Evolutionary conservation across 2,113 vertebrate genomes (phyloP).

Genomic region (Helogale parvula): DNA sequence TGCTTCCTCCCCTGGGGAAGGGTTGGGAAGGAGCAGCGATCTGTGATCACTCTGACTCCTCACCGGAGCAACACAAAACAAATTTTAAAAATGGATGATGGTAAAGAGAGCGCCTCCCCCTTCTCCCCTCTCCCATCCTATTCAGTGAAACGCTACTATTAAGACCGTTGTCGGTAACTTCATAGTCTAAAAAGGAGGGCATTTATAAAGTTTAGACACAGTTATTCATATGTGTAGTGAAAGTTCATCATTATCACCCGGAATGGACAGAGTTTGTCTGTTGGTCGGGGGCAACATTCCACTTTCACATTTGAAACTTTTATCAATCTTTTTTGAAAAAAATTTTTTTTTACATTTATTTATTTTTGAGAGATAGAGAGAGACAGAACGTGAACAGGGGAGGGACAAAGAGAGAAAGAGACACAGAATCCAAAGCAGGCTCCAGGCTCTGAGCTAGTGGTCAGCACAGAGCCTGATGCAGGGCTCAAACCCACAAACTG

Average conservation of each 20-base stretch:
- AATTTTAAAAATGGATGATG: not conserved
- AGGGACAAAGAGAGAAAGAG: no score
- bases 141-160: not conserved
- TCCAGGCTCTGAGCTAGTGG: no score
- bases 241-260: not conserved
- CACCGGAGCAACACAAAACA: not conserved
- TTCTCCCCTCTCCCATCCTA: not conserved
- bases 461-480: no score
- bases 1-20: not conserved
- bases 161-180: not conserved
- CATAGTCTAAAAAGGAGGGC: not conserved
- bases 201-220: not conserved
- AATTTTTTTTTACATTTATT: no score
- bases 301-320: not conserved
- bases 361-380: no score
- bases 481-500: no score
- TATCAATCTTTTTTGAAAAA: not conserved
- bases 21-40: not conserved
- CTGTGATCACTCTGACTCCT: not conserved
- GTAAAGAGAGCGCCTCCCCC: not conserved
- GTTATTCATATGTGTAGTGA: not conserved
- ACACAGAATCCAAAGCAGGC: no score
- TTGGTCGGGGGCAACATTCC: not conserved
- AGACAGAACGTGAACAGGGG: no score
- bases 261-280: not conserved